phyloP scores from a whole-genome alignment of 2,797 vertebrate genomes.

The Nannoperca obscura region DNA sequence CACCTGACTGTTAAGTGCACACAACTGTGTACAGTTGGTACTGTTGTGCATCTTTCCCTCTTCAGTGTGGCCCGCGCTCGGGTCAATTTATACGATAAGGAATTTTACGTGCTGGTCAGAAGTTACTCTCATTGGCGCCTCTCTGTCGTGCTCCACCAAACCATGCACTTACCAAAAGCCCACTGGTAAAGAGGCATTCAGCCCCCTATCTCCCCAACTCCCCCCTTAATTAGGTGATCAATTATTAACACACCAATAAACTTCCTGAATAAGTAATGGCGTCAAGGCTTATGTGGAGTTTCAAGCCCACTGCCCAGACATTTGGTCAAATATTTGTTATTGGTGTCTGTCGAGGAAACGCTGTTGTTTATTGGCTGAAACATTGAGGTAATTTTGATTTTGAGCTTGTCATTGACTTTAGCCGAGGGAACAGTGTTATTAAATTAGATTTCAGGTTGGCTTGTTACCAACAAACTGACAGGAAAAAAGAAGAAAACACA shows the following conservation, averaged over 20 bases:
- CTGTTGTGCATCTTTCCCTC: constrained; percentile 30
- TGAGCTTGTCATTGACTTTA: constrained; percentile 54
- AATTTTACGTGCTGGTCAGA: constrained; percentile 71
- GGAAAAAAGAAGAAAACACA: constrained; percentile 22
- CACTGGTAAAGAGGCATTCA: constrained; percentile 82
- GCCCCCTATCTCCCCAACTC: constrained; percentile 80
- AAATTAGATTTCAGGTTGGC: constrained; percentile 37
- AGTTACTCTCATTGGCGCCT: constrained; percentile 77
- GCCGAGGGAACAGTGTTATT: constrained; percentile 29
- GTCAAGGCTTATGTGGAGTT: constrained; percentile 76
- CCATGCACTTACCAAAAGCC: constrained; percentile 86
- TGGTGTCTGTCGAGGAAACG: constrained; percentile 65
- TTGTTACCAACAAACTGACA: constrained; percentile 25
- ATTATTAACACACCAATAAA: constrained; percentile 89
- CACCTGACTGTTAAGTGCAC: not conserved
- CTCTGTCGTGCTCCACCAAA: constrained; percentile 80
- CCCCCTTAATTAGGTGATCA: constrained; percentile 88
- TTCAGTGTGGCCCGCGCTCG: constrained; percentile 4
- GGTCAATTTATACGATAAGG: constrained; percentile 54
- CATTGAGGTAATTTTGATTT: constrained; percentile 59
- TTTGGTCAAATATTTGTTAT: constrained; percentile 82
- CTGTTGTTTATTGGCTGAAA: constrained; percentile 65
- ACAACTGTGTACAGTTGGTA: not conserved
- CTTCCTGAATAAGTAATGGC: constrained; percentile 86
- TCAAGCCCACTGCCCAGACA: constrained; percentile 74